A percentile compares a stretch with the other conserved stretches of the same genome.
Evolutionary conservation across 2,797 vertebrate genomes (phyloP).

Genomic region (Acipenser oxyrinchus): DNA sequence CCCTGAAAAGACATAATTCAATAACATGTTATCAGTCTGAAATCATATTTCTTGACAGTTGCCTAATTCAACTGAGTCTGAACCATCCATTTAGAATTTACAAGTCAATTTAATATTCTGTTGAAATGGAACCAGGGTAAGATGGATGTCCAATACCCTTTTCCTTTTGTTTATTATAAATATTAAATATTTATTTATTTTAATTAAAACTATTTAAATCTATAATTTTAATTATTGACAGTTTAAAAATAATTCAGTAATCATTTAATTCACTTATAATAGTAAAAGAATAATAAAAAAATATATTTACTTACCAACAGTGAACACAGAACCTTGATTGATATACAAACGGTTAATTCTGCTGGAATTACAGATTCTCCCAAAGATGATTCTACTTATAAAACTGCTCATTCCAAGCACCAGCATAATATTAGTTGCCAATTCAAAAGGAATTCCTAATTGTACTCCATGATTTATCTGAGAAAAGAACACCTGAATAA

Average conservation of each 20-base stretch:
- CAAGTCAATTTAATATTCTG: no score
- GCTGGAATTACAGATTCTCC: constrained; percentile 22
- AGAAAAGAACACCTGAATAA: not conserved
- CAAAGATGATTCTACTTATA: constrained; percentile 21
- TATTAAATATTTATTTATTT: no score
- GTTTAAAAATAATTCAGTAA: no score
- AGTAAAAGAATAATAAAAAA: not conserved
- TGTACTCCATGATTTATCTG: constrained; percentile 20
- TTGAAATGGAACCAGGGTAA: no score
- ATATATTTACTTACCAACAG: constrained; percentile 14
- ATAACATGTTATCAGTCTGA: not conserved
- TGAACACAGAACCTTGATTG: constrained; percentile 20
- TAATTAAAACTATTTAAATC: no score
- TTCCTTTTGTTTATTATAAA: no score
- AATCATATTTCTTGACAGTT: not conserved
- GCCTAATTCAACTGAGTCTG: not conserved
- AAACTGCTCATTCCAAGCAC: constrained; percentile 25
- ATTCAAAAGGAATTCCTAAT: constrained; percentile 17
- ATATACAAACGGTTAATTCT: constrained; percentile 21
- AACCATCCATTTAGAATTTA: no score
- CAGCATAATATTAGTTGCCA: constrained; percentile 21
- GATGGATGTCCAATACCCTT: no score
- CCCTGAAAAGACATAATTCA: constrained; percentile 10
- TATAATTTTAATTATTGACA: no score
- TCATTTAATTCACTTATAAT: no score